Evolutionary conservation across 2,888 invertebrate genomes (phyloP), one percentile per base, ranked within the genome.

Genomic region (Leptopilina drosophilae): DNA sequence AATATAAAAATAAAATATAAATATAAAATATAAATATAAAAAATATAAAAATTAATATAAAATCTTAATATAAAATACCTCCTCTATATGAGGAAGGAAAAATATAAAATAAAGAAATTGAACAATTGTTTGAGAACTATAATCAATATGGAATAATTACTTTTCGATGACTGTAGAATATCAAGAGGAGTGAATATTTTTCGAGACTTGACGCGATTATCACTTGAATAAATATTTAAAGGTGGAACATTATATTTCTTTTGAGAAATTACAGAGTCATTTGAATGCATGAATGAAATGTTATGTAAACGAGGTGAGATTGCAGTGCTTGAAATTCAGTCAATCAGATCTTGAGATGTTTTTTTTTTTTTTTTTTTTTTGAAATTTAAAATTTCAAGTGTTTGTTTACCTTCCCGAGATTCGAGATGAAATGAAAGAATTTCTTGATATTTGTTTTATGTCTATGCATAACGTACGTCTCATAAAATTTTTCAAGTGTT

Each of bases 211-310:
- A 73, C 49, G 14, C 49, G 14, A 73, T 73, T 73, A 73, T 73
- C 53, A 33, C 26, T 73, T 73, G 69, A 73, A 73, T 73, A 73
- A 73, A 73, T 73, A 73, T 73, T 73, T 73, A 26, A 56, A 73
- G 53, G 53, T 56, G 14, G 56, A 56, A 73, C 69, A 73, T 73
- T 73, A 73, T 49, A 73, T 49, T 73, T 73, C 69, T 73, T 26
- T 73, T 8, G 53, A 33, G 69, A 73, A 73, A 73, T 73, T 73
- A 73, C 56, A 73, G 49, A 67, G 69, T 56, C 69, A 73, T 56
- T 73, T 73, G 26, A 56, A 73, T 73, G 69, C 56, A 56, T n/a
- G 69, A 26, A 73, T 53, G 69, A 73, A 56, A 73, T 73, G 53
- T 53, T 73, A 73, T 73, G 69, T 73, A 73, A 73, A 73, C 69